Conservation (phyloP, 2,113 vertebrate genomes). For the Sinocyclocheilus rhinocerous region DNA sequence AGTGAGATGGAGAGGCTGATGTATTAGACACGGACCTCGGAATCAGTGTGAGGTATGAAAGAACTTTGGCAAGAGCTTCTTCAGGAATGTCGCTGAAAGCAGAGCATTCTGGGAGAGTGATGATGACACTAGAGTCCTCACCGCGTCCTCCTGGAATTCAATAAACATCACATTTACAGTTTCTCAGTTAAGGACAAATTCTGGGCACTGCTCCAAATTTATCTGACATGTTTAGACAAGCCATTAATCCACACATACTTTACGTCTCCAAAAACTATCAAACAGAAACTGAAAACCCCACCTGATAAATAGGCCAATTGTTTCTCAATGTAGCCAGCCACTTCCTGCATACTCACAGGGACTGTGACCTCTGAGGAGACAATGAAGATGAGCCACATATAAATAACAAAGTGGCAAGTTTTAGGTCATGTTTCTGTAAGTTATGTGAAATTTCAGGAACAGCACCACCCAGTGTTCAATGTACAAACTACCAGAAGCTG, state of each 20-base stretch:
- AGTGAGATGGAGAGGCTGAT: constrained; percentile 54
- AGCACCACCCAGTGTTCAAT: constrained; percentile 29
- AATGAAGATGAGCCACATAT: constrained; percentile 9
- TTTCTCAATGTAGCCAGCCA: constrained; percentile 87
- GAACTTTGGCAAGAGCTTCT: constrained; percentile 83
- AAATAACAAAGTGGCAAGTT: neutral
- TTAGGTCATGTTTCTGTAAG: neutral
- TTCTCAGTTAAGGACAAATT: neutral
- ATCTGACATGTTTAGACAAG: neutral
- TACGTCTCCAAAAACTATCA: neutral
- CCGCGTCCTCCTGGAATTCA: constrained; percentile 84
- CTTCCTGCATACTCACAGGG: constrained; percentile 82
- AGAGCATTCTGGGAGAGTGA: constrained; percentile 91
- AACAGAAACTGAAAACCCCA: constrained; percentile 66
- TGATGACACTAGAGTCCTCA: constrained; percentile 89
- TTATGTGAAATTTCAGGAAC: neutral
- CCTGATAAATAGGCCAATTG: constrained; percentile 93
- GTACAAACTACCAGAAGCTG: neutral
- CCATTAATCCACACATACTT: neutral
- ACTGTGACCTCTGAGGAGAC: constrained; percentile 75
- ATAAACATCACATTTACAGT: constrained; percentile 13
- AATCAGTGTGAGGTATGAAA: constrained; percentile 88
- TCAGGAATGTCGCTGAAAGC: constrained; percentile 88
- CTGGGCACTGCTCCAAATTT: neutral
- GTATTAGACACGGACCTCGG: constrained; percentile 78